A percentile compares a stretch with the other conserved stretches of the same genome.
phyloP scores from a whole-genome alignment of 2,797 vertebrate species.

The Danio albolineatus region DNA sequence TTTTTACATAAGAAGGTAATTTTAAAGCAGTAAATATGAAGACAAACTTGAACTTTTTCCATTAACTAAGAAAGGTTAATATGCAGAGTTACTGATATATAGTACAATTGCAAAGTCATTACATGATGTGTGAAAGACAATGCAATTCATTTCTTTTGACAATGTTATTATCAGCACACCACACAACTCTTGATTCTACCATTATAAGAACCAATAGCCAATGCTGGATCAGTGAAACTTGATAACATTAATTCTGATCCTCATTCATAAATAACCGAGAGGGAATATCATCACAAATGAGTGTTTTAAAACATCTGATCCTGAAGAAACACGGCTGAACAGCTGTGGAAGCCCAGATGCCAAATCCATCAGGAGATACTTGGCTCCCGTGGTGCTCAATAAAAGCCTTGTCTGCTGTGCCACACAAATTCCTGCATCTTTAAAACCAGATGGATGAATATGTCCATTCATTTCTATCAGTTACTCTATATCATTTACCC shows the following conservation, averaged over 20 bases:
- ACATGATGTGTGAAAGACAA: neutral
- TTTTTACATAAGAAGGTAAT: too few species aligned
- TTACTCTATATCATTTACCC: conserved; percentile 18
- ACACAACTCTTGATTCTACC: neutral
- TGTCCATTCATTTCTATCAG: conserved; percentile 17
- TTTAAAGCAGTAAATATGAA: too few species aligned
- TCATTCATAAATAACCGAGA: neutral
- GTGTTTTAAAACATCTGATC: conserved; percentile 2
- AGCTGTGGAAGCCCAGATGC: conserved; percentile 7
- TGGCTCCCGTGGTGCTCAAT: conserved; percentile 1
- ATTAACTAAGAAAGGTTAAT: neutral
- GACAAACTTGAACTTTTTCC: too few species aligned
- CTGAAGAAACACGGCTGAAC: neutral
- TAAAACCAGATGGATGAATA: conserved; percentile 30
- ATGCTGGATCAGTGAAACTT: neutral
- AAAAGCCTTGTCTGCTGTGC: neutral
- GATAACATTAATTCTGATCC: neutral
- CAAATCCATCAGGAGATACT: neutral
- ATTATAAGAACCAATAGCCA: neutral
- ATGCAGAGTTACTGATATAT: neutral
- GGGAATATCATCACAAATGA: neutral
- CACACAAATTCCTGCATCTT: conserved; percentile 21
- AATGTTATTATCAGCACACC: neutral
- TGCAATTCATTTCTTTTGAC: neutral
- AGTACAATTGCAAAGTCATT: neutral